A percentile compares a stretch with the other conserved stretches of the same genome.
Conservation (phyloP, 2,113 vertebrate genomes). For the Drymodes brunneopygia region DNA sequence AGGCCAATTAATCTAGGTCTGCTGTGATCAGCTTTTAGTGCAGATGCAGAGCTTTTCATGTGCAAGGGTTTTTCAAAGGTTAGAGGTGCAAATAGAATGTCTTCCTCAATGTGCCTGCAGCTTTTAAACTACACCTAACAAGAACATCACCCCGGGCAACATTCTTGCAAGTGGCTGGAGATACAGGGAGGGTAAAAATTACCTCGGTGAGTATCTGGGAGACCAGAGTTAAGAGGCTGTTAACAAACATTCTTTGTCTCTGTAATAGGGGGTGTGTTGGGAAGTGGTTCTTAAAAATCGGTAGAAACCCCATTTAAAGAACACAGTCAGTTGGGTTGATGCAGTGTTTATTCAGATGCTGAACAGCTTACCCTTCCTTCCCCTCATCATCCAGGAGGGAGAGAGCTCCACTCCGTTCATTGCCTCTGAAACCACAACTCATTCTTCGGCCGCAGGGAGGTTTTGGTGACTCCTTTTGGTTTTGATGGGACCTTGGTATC, state of each 20-base stretch:
- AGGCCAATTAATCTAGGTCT: neutral
- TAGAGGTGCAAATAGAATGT: neutral
- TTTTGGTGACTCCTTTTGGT: neutral
- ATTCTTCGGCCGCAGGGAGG: neutral
- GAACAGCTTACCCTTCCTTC: constrained; percentile 20
- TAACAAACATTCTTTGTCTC: neutral
- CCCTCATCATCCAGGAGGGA: neutral
- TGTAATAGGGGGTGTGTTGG: neutral
- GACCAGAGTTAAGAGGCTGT: neutral
- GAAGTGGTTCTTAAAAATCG: neutral
- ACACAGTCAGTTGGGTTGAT: constrained; percentile 8
- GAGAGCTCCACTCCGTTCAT: neutral
- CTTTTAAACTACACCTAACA: neutral
- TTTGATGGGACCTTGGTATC: neutral
- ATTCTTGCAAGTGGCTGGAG: neutral
- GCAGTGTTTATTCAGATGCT: constrained; percentile 48
- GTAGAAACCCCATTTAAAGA: neutral
- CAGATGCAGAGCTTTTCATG: neutral
- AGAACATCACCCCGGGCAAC: neutral
- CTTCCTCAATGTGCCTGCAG: neutral
- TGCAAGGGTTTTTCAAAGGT: neutral
- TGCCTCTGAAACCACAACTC: neutral
- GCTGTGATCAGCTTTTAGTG: neutral
- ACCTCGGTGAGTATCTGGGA: neutral
- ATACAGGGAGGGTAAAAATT: neutral